Conservation (phyloP, 2,113 vertebrate species). For the Cygnus buccinator region DNA sequence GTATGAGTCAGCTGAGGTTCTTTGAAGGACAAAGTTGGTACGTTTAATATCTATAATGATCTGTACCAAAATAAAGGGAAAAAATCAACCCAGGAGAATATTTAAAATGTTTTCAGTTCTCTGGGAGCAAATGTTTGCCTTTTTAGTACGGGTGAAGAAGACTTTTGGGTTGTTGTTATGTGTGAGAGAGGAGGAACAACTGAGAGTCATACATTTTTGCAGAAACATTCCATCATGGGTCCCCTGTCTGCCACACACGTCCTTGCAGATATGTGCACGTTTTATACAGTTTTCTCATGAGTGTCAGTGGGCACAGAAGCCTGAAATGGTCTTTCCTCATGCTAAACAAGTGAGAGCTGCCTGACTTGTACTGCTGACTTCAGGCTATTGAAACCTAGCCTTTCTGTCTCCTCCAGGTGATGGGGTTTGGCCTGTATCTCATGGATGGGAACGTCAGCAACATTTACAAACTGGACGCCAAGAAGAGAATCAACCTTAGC, state of each 20-base stretch:
- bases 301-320: not conserved
- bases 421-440: slow-evolving; percentile 97
- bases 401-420: slow-evolving; percentile 82
- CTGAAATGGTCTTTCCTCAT: not conserved
- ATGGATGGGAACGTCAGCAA: slow-evolving; percentile 99
- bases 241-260: not conserved
- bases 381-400: not conserved
- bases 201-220: not conserved
- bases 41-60: not conserved
- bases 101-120: not conserved
- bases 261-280: not conserved
- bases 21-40: not conserved
- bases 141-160: not conserved
- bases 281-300: not conserved
- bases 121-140: not conserved
- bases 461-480: slow-evolving; percentile 98
- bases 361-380: not conserved
- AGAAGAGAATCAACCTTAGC: slow-evolving; percentile 99
- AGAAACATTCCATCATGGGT: not conserved
- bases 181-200: not conserved
- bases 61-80: not conserved
- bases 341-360: not conserved
- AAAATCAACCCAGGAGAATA: not conserved
- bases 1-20: slow-evolving; percentile 1
- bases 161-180: not conserved